Conservation (phyloP, 2,888 invertebrate genomes). For the Nephrotoma appendiculata region DNA sequence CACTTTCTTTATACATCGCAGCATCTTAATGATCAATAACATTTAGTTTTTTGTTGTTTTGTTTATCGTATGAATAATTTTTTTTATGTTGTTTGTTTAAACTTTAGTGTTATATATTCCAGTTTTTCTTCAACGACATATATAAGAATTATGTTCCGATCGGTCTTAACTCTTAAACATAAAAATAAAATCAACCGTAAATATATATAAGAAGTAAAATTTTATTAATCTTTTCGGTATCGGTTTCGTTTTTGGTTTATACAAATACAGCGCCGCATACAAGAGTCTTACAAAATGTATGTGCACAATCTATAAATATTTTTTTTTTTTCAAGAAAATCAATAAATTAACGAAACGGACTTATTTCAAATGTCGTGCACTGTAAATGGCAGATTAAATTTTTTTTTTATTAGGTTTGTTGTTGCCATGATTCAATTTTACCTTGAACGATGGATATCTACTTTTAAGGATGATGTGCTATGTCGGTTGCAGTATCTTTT, state of each 20-base stretch:
- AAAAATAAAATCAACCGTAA: neutral
- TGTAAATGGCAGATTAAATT: neutral
- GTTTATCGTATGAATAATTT: neutral
- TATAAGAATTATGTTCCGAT: neutral
- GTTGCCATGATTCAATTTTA: neutral
- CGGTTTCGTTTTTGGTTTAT: neutral
- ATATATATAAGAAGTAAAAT: neutral
- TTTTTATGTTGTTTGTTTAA: neutral
- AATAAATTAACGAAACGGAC: neutral
- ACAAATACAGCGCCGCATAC: neutral
- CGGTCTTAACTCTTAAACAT: neutral
- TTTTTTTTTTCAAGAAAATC: neutral
- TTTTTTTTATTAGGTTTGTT: neutral
- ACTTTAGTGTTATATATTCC: neutral
- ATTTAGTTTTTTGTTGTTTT: neutral
- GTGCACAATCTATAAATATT: neutral
- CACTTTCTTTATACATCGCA: neutral
- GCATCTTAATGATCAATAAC: neutral
- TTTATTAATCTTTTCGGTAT: neutral
- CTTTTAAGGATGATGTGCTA: neutral
- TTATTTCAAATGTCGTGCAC: neutral
- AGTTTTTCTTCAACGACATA: neutral
- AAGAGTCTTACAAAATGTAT: neutral
- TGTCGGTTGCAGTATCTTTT: neutral
- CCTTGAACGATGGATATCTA: neutral